These are phyloP conservation scores for Coptodon bakossiorum DNA, from an alignment of 2,113 vertebrate species.

Conservation along the genomic window DNA sequence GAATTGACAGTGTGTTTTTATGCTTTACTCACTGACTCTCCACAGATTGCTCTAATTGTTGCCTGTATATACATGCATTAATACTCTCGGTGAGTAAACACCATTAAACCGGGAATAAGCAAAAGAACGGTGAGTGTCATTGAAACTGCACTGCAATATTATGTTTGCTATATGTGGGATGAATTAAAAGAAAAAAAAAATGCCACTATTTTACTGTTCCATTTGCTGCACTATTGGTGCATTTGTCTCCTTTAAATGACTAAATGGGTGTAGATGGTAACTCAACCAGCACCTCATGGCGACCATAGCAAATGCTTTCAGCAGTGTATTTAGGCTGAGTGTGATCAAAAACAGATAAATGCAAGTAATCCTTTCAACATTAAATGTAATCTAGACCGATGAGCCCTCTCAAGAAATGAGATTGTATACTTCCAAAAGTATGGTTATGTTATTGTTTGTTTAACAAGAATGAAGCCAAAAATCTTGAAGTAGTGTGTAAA, in stretches of 20 bases:
- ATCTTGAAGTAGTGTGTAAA: neutral
- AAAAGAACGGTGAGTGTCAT: neutral
- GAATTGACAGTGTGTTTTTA: neutral
- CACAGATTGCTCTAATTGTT: neutral
- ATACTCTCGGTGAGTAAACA: neutral
- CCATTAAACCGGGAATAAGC: neutral
- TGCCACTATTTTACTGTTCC: neutral
- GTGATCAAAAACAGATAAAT: neutral
- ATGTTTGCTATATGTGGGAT: neutral
- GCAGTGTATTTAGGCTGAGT: neutral
- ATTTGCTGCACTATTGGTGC: neutral
- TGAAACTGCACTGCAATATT: neutral
- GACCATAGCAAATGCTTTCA: neutral
- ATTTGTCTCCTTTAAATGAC: neutral
- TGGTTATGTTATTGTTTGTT: neutral
- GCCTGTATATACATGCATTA: neutral
- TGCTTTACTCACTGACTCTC: neutral
- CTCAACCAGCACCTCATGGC: neutral
- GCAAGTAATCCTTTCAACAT: neutral
- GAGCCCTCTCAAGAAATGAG: neutral
- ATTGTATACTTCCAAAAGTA: neutral
- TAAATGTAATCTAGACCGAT: neutral
- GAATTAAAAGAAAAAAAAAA: neutral
- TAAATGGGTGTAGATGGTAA: neutral
- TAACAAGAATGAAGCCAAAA: neutral